Base-by-base conservation (phyloP, 2,888 invertebrate genomes). In the Malachius bipustulatus region DNA sequence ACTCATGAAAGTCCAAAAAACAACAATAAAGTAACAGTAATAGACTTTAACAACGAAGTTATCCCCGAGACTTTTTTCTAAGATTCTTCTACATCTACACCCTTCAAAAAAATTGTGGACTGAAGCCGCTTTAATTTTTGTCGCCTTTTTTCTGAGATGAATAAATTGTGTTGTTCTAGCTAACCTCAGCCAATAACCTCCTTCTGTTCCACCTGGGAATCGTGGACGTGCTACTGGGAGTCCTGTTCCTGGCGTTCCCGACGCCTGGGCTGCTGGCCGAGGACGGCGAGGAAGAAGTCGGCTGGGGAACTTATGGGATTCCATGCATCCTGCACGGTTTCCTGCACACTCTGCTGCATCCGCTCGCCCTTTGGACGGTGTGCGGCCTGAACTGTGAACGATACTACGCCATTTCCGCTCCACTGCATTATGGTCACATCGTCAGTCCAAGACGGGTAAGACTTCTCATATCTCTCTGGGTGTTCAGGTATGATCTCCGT, bases 391-490 rank as follows among this genome's bases (percentile, higher is more conserved):
- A 83, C 53, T 81, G 79, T 38, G 82, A 82, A 60, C 67, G 82
- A 40, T 84, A 82, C 43, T 82, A 82, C 41, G 83, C 84, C 28
- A 84, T 85, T 34, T 77, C 82, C 0, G 77, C 82, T 1, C 84
- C 84, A 1, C 60, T 85, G 39, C 83, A 84, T 55, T 85, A 85
- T 60, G 76, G 77, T 14, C 78, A 80, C 34, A 67, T 83, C 37
- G 80, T 84, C 13, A 82, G 77, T 26, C 74, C 79, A 1, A 73
- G 69, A 47, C 77, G 78, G 67, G 77, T 77, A 51, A 49, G 42
- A n/a, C n/a, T n/a, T n/a, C n/a, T n/a, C n/a, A n/a, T n/a, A n/a
- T n/a, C n/a, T n/a, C n/a, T n/a, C n/a, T n/a, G n/a, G n/a, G n/a
- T n/a, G n/a, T n/a, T n/a, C n/a, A n/a, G n/a, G n/a, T n/a, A n/a